These are phyloP conservation scores for Agonopterix alstromeriana DNA, from an alignment of 2,888 invertebrate species.

Conservation along the genomic window DNA sequence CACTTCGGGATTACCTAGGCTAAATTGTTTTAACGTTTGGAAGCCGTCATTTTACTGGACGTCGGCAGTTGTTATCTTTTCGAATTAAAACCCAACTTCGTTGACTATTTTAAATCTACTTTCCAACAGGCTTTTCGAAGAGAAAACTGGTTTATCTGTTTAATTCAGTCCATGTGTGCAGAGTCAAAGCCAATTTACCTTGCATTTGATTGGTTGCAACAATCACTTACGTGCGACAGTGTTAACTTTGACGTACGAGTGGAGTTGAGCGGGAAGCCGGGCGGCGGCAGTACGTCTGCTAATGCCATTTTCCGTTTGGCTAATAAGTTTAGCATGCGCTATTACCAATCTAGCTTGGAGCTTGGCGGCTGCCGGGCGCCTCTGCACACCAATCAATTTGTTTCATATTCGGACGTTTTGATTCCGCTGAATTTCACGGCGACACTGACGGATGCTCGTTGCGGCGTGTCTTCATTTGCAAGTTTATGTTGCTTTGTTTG, in stretches of 20 bases:
- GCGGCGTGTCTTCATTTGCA: conserved; percentile 58
- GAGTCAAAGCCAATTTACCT: conserved; percentile 46
- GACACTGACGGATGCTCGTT: conserved; percentile 46
- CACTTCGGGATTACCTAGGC: conserved; percentile 70
- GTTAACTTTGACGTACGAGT: conserved; percentile 66
- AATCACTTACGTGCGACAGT: conserved; percentile 64
- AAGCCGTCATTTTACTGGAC: conserved; percentile 52
- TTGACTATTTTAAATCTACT: conserved; percentile 6
- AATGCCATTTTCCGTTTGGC: conserved; percentile 73
- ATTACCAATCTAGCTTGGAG: conserved; percentile 71
- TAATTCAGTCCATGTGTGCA: conserved; percentile 35
- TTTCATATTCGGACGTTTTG: conserved; percentile 68
- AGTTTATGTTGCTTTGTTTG: conserved; percentile 50
- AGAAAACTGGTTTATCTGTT: conserved; percentile 37
- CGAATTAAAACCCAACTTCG: conserved; percentile 47
- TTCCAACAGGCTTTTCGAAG: conserved; percentile 17
- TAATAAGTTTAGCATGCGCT: conserved; percentile 75
- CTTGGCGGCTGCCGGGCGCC: conserved; percentile 51
- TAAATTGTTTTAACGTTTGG: conserved; percentile 72
- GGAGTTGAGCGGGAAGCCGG: conserved; percentile 54
- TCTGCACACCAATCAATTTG: conserved; percentile 69
- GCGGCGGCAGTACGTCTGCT: conserved; percentile 50
- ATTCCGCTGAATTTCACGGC: conserved; percentile 57
- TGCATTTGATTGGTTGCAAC: conserved; percentile 67
- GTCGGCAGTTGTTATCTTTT: conserved; percentile 57